Base-by-base conservation (phyloP, 1,140 invertebrate genomes). In the Drosophila ogumai region DNA sequence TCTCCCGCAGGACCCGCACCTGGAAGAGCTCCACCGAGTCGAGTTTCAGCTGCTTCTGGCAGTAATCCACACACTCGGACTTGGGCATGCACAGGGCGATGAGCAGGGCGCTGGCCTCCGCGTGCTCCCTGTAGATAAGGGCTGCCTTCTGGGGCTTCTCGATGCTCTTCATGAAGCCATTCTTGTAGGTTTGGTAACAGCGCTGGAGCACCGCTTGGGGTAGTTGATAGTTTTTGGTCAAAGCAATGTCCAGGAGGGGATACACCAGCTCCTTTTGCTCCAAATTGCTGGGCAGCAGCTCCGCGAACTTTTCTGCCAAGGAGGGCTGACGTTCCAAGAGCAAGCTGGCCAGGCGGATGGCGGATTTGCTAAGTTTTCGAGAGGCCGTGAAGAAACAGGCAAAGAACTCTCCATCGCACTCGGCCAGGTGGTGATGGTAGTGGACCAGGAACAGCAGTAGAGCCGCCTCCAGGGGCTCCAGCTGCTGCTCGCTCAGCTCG, bases 101-200 rank as follows among this genome's bases (percentile, higher is more conserved):
- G 31, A 95, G 88, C 76, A 93, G 91, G 9, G 91, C 92, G 34
- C 95, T 93, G 38, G 94, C 93, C 56, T 92, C 84, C 31, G 93
- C 93, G 67, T 93, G 93, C 65, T 93, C 93, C 31, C 93, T 81
- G 61, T 95, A 95, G 49, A 95, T 93, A 74, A 95, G 93, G 0
- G 94, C 94, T 1, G 94, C 94, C 93, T 95, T 95, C 58, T 95
- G 94, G 1, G 95, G 95, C 79, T 95, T 95, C 79, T 94, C 94
- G 17, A 95, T 91, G 55, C 94, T 93, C 91, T 95, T 95, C 55
- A 93, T 85, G 36, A 95, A 93, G 71, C 94, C 94, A 17, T 93
- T 91, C 85, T 95, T 94, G 60, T 95, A 94, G 69, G 94, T 93
- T 38, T 93, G 91, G 85, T 94, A 95, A 73, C 95, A 92, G 31